A percentile compares a stretch with the other conserved stretches of the same genome.
phyloP scores from a whole-genome alignment of 1,140 invertebrate species.

The Aphaenogaster floridana region DNA sequence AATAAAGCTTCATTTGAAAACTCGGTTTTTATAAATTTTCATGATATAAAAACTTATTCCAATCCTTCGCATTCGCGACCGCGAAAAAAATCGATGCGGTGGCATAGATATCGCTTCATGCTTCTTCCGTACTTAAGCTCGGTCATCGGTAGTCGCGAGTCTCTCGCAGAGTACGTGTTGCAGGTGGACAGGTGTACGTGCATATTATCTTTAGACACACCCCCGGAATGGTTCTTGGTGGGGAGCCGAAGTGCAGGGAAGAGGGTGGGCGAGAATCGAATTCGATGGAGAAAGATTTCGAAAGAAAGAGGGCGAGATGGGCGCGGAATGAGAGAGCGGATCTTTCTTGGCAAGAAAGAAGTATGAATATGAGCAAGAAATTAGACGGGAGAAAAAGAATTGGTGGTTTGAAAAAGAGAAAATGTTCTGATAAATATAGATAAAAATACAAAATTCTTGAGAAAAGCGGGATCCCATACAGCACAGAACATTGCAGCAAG shows the following conservation, averaged over 20 bases:
- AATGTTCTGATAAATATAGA: not conserved
- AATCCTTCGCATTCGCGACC: not conserved
- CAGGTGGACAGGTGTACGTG: slow-evolving; percentile 68
- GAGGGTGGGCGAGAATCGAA: slow-evolving; percentile 14
- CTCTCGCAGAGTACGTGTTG: slow-evolving; percentile 41
- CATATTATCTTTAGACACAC: slow-evolving; percentile 78
- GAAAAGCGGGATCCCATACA: not conserved
- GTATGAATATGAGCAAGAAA: slow-evolving; percentile 4
- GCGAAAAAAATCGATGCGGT: slow-evolving; percentile 15
- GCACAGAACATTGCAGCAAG: too few species aligned
- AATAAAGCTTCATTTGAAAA: not conserved
- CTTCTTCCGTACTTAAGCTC: slow-evolving; percentile 12
- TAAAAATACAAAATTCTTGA: not conserved
- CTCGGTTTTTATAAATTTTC: slow-evolving; percentile 27
- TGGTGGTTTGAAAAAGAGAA: too few species aligned
- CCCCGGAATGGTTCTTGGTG: slow-evolving; percentile 43
- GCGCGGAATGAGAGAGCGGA: slow-evolving; percentile 18
- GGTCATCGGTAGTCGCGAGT: slow-evolving; percentile 27
- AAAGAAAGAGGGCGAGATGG: slow-evolving; percentile 27
- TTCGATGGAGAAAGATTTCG: not conserved
- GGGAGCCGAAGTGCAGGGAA: not conserved
- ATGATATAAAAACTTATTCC: not conserved
- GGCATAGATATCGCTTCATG: slow-evolving; percentile 47
- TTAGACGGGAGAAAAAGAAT: not conserved
- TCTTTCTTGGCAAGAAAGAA: not conserved